phyloP scores from a whole-genome alignment of 1,140 invertebrate species.

The Holcopasites calliopsidis region DNA sequence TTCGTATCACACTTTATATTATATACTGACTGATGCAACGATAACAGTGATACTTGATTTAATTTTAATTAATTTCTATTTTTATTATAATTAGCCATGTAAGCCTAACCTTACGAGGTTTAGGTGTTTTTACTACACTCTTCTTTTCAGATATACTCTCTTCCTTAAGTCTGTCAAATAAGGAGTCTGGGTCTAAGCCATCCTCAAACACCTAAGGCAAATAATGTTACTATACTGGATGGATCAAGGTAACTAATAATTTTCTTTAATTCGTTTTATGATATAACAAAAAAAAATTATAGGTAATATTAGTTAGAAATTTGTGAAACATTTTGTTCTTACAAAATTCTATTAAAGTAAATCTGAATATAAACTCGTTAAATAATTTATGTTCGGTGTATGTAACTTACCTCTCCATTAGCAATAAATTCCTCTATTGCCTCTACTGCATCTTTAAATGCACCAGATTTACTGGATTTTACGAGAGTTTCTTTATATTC shows the following conservation, averaged over 20 bases:
- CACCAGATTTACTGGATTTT: constrained; percentile 87
- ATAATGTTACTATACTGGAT: background rate
- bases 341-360: background rate
- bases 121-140: constrained; percentile 79
- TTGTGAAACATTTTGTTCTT: background rate
- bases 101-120: constrained; percentile 75
- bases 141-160: constrained; percentile 77
- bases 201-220: constrained; percentile 76
- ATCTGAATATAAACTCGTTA: constrained; percentile 4
- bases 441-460: constrained; percentile 91
- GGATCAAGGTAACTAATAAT: background rate
- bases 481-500: constrained; percentile 90
- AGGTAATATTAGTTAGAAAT: background rate
- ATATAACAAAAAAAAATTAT: background rate
- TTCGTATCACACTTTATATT: constrained; percentile 1
- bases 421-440: constrained; percentile 92
- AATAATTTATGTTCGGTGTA: constrained; percentile 18
- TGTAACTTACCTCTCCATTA: constrained; percentile 83
- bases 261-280: background rate
- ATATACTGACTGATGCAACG: background rate
- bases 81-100: constrained; percentile 5
- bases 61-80: background rate
- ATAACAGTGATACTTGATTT: constrained; percentile 1
- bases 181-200: constrained; percentile 82
- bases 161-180: constrained; percentile 87